Evolutionary conservation across 2,113 vertebrate species (phyloP).

Genomic region (Cheirogaleus medius): DNA sequence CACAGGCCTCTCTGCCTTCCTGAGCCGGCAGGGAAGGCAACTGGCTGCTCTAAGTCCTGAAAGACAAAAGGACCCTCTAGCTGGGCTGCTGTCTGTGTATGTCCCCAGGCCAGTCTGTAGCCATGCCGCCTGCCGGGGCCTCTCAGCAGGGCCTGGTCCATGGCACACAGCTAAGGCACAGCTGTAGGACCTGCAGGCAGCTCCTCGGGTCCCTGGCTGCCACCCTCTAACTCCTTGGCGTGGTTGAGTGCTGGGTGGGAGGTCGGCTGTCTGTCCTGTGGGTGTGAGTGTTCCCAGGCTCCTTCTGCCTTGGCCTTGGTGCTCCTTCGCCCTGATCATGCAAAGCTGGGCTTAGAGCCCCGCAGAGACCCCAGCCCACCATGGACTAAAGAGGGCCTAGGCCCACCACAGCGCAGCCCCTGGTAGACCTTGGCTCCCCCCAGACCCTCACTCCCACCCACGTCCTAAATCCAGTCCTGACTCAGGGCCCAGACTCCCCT

Average conservation of each 20-base stretch:
- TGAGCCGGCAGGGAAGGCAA: not conserved
- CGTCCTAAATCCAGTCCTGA: not conserved
- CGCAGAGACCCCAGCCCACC: not conserved
- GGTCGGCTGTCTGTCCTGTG: not conserved
- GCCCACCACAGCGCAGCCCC: not conserved
- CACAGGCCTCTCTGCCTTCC: not conserved
- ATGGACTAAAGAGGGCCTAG: not conserved
- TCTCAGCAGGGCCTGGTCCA: not conserved
- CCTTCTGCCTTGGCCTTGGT: too few relatives aligned
- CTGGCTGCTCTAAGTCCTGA: too few relatives aligned
- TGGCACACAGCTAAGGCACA: not conserved
- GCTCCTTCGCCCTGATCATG: too few relatives aligned
- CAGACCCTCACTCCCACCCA: too few relatives aligned
- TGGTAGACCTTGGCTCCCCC: not conserved
- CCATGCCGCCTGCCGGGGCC: fast-evolving
- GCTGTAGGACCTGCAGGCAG: fast-evolving
- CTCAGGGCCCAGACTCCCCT: too few relatives aligned
- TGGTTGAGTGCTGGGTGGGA: not conserved
- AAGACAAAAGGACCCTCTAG: not conserved
- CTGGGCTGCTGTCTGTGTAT: not conserved
- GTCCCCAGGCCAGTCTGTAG: not conserved
- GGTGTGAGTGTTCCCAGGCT: too few relatives aligned
- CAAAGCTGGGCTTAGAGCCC: not conserved
- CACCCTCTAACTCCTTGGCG: fast-evolving
- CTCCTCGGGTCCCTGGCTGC: fast-evolving